Evolutionary conservation across 2,797 vertebrate genomes (phyloP).

Genomic region (Pipistrellus kuhlii): DNA sequence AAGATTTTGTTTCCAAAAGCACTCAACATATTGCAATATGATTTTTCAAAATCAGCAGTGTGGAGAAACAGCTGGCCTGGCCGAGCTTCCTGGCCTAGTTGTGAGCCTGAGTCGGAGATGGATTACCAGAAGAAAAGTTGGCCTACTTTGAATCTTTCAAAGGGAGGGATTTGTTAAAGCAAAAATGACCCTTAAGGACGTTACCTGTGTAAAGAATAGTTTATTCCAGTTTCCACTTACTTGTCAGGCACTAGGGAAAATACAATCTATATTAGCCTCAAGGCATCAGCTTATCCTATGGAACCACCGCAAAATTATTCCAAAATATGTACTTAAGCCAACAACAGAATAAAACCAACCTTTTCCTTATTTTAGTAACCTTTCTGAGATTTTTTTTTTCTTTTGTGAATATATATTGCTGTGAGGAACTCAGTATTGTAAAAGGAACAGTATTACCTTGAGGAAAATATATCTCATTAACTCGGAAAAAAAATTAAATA

Average conservation of each 20-base stretch:
- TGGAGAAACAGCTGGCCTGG: conserved; percentile 39
- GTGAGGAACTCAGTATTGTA: neutral
- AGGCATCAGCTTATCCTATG: conserved; percentile 49
- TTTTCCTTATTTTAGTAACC: neutral
- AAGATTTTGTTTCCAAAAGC: neutral
- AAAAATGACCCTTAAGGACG: conserved; percentile 49
- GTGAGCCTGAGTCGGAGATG: conserved; percentile 4
- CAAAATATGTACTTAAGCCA: conserved; percentile 56
- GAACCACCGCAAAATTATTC: neutral
- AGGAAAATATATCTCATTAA: conserved; percentile 6
- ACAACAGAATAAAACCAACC: neutral
- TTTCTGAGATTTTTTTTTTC: neutral
- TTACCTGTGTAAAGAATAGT: conserved; percentile 5
- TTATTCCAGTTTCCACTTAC: conserved; percentile 54
- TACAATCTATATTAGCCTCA: conserved; percentile 51
- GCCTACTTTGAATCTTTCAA: conserved; percentile 65
- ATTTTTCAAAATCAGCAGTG: conserved; percentile 36
- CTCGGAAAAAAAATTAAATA: conserved; percentile 36
- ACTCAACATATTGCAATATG: neutral
- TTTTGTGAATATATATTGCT: conserved; percentile 23
- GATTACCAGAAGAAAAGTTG: conserved; percentile 59
- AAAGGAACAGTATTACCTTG: conserved; percentile 34
- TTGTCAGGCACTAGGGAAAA: conserved; percentile 52
- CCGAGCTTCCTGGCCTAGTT: conserved; percentile 19
- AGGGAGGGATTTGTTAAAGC: conserved; percentile 19